These are phyloP conservation scores for Gadus macrocephalus DNA, from an alignment of 2,113 vertebrate genomes.

Conservation along the genomic window DNA sequence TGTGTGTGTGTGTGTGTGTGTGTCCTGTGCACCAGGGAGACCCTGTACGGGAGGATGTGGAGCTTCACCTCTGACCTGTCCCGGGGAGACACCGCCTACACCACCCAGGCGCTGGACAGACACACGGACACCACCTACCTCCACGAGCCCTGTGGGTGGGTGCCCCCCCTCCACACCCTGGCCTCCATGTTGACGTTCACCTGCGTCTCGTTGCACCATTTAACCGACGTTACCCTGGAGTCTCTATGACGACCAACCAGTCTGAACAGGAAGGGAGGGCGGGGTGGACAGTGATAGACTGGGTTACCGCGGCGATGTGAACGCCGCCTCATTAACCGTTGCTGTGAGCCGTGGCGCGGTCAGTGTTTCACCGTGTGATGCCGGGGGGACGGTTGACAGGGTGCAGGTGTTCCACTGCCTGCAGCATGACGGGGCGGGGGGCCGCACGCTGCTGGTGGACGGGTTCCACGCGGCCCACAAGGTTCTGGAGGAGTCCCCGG, in stretches of 20 bases:
- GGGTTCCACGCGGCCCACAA: conserved; percentile 86
- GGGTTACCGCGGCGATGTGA: too few species aligned
- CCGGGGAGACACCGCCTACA: conserved; percentile 88
- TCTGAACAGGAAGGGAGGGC: too few species aligned
- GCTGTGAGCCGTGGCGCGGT: too few species aligned
- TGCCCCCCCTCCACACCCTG: not conserved
- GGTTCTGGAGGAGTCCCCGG: conserved; percentile 68
- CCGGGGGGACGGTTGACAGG: conserved; percentile 55
- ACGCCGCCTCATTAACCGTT: too few species aligned
- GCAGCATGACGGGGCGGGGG: conserved; percentile 87
- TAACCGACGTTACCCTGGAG: too few species aligned
- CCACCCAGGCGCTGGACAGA: conserved; percentile 84
- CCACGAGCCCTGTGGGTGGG: conserved; percentile 91
- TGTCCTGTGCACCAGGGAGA: conserved; percentile 73
- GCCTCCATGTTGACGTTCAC: too few species aligned
- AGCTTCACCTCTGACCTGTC: conserved; percentile 89
- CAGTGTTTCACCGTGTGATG: too few species aligned
- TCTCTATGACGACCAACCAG: too few species aligned
- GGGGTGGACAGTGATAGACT: too few species aligned
- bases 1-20: not conserved
- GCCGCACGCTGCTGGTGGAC: conserved; percentile 86
- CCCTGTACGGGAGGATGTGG: conserved; percentile 91
- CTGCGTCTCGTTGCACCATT: too few species aligned
- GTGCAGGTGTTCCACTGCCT: conserved; percentile 95
- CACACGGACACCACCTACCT: conserved; percentile 93